These are phyloP conservation scores for Drosophila busckii DNA, from an alignment of 1,140 invertebrate species.

Conservation along the genomic window DNA sequence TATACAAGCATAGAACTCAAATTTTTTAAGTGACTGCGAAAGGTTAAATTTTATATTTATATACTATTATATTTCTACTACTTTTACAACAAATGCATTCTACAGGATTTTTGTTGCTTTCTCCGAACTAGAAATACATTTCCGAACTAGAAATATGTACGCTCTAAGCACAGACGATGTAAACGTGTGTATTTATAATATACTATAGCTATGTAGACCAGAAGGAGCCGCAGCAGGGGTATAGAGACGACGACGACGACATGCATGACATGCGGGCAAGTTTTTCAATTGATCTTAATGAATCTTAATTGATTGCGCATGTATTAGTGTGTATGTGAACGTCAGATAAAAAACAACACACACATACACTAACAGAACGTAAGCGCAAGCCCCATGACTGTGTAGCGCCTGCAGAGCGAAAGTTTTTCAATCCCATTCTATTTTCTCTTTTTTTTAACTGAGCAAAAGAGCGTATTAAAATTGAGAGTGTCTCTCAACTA, in stretches of 20 bases:
- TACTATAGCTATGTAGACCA: slow-evolving; percentile 8
- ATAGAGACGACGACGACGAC: slow-evolving; percentile 1
- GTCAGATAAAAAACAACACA: slow-evolving; percentile 10
- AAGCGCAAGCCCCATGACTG: slow-evolving; percentile 27
- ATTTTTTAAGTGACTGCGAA: no score
- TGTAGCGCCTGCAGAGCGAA: slow-evolving; percentile 32
- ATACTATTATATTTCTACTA: no score
- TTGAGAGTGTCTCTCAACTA: no score
- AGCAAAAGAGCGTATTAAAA: no score
- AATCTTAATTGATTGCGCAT: slow-evolving; percentile 72
- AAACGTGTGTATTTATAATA: background rate
- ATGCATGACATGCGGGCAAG: slow-evolving; percentile 70
- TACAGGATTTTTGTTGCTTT: no score
- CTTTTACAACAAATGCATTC: no score
- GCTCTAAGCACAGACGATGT: slow-evolving; percentile 30
- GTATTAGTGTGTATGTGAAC: slow-evolving; percentile 57
- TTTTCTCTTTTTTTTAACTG: no score
- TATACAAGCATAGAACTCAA: no score
- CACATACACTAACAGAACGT: background rate
- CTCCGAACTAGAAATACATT: slow-evolving; percentile 31
- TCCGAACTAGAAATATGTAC: slow-evolving; percentile 57
- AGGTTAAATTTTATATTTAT: no score
- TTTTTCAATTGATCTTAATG: slow-evolving; percentile 78
- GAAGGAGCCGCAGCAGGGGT: background rate
- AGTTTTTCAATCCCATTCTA: background rate